A percentile compares a stretch with the other conserved stretches of the same genome.
These are phyloP conservation scores for Metallyticus violacea DNA, from an alignment of 2,888 invertebrate genomes.

Conservation along the genomic window DNA sequence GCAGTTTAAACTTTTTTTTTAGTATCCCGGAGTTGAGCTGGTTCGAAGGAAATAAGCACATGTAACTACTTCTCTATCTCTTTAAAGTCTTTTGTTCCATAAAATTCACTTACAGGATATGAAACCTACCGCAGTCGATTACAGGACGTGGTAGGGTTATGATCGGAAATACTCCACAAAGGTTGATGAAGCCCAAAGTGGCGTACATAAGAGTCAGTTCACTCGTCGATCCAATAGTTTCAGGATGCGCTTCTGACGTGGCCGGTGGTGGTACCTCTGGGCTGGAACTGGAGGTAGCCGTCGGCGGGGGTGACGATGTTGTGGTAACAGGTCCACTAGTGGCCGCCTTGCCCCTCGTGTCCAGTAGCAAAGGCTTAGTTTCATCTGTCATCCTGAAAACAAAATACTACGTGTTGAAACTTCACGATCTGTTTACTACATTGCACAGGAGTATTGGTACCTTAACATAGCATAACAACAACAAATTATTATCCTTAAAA, in stretches of 20 bases:
- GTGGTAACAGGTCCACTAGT: neutral
- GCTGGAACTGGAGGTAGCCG: neutral
- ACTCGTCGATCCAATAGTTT: neutral
- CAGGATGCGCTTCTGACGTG: neutral
- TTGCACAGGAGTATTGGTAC: too few species aligned
- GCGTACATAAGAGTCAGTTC: neutral
- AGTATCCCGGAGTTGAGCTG: too few species aligned
- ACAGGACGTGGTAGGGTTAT: neutral
- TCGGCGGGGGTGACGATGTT: neutral
- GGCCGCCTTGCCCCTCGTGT: neutral
- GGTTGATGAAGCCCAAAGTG: neutral
- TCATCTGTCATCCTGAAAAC: neutral
- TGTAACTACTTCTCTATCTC: too few species aligned
- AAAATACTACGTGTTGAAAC: too few species aligned
- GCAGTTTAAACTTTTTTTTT: too few species aligned
- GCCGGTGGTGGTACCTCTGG: neutral
- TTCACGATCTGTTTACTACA: too few species aligned
- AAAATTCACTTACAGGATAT: too few species aligned
- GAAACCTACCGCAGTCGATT: neutral
- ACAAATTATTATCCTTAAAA: too few species aligned
- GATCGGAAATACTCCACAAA: neutral
- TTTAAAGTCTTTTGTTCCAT: too few species aligned
- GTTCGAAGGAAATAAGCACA: too few species aligned
- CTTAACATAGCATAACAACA: too few species aligned
- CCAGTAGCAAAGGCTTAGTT: neutral